Base-by-base conservation (phyloP, 1,140 invertebrate species). In the Drosophila melanica region DNA sequence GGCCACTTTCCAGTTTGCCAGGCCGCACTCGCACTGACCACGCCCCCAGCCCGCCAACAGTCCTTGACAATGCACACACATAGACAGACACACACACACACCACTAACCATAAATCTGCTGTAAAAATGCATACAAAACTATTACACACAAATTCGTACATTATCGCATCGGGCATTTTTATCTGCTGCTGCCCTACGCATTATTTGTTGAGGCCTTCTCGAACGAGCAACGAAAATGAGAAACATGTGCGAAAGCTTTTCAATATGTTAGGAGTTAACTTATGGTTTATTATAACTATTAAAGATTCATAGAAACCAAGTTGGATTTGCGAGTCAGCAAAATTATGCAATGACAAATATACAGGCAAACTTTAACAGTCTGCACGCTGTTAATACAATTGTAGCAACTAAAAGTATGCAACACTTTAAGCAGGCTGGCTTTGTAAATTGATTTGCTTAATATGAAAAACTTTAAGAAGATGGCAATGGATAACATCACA, bases 1-100 rank as follows among this genome's bases (percentile, higher is more conserved):
- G 63, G 75, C 70, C 77, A 66, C 77, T 75, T 50, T 58, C 55
- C 76, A 62, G 57, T 60, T 39, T 60, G 50, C 44, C 60, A 55
- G 14, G n/a, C 50, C 35, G 47, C 10, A 48, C 14, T 30, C 33
- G 9, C 11, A 4, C 6, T 37, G 8, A 5, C 60, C 66, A 86
- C 75, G 71, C 48, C 77, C 54, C 41, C 63, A 20, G 18, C n/a
- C 27, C 27, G 14, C 41, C 30, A 54, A 58, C 33, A 45, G 20
- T 18, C 63, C 54, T 53, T 68, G 69, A 75, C 75, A 78, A 59
- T 58, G n/a, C n/a, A 39, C 35, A 58, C 42, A 14, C 72, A 41
- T 41, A 64, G 4, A 45, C 58, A 14, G 12, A 12, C 62, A 30
- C 12, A 44, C 35, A 18, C 16, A 35, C 42, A 18, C 20, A 18